Evolutionary conservation across 2,797 vertebrate genomes (phyloP), one percentile per base, ranked within the genome.

Genomic region (Sebastes steindachneri): DNA sequence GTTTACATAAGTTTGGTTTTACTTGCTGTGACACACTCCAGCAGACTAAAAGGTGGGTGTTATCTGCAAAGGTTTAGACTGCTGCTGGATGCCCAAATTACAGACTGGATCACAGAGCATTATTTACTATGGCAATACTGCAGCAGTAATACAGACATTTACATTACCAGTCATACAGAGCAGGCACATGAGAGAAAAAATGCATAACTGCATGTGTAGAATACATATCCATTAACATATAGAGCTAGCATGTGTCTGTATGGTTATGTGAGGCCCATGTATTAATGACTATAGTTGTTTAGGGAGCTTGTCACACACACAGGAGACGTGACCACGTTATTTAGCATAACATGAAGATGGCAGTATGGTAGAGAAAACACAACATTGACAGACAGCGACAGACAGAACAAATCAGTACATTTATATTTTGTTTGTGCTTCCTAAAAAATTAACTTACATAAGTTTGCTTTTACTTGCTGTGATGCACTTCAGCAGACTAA

Each of bases 251-350:
- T 71, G 75, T 37, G 73, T 84, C 3, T 57, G 3, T 2, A 3
- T 7, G 60, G 53, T 9, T 11, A 2, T 11, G 69, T 28, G 37
- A 83, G 84, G 77, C 80, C 78, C 86, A 26, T 78, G 45, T n/a
- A 15, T 48, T 48, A 48, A 35, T 28, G 17, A 19, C 45, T 48
- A 48, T 48, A 19, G 69, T 53, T 64, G 87, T 66, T 51, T 2
- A 14, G 19, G 53, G 45, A 48, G 14, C 45, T n/a, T 45, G 41
- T 1, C 2, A 73, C 67, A 71, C 62, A 10, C 82, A n/a, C 53
- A 37, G 35, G 83, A 80, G 91, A 92, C 93, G 90, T 93, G 92
- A 93, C 89, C 84, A 64, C 48, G 51, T 64, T 60, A 17, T 41
- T 54, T 11, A 25, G 41, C 77, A 12, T 3, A 17, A 23, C 68